These are phyloP conservation scores for Leptarthrus brevirostris DNA, from an alignment of 2,888 invertebrate genomes.

Conservation along the genomic window DNA sequence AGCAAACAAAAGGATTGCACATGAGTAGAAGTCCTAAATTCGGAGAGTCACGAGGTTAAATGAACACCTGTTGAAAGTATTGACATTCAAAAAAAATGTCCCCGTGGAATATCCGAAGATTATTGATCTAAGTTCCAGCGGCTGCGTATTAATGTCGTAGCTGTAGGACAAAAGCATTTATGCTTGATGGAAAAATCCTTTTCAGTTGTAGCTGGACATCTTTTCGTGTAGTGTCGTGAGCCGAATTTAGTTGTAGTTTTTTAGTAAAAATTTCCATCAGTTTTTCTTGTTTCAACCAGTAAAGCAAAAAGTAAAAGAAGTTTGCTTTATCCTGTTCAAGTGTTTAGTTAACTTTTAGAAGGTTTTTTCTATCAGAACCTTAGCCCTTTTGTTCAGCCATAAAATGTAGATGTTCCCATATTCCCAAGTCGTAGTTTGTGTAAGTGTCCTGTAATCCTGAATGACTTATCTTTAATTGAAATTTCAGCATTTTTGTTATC, in stretches of 20 bases:
- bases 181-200: neutral
- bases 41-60: conserved; percentile 8
- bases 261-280: conserved; percentile 22
- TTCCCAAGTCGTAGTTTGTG: neutral
- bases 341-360: neutral
- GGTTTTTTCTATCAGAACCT: neutral
- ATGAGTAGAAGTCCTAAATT: neutral
- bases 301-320: conserved; percentile 10
- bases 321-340: neutral
- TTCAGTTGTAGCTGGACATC: conserved; percentile 17
- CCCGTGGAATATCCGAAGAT: neutral
- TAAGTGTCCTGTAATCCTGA: neutral
- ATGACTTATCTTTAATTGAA: conserved; percentile 17
- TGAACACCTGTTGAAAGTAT: conserved; percentile 14
- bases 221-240: conserved; percentile 17
- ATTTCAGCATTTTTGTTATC: neutral
- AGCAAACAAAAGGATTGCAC: neutral
- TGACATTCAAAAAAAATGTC: conserved; percentile 1
- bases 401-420: conserved; percentile 6
- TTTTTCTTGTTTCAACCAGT: conserved; percentile 12
- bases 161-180: neutral
- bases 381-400: neutral
- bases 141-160: neutral
- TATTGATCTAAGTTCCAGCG: conserved; percentile 24
- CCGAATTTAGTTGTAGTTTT: neutral